Percentiles rank a stretch among this genome's conserved stretches.
These are phyloP conservation scores for Morphnarchus princeps DNA, from an alignment of 2,113 vertebrate species.

Conservation along the genomic window DNA sequence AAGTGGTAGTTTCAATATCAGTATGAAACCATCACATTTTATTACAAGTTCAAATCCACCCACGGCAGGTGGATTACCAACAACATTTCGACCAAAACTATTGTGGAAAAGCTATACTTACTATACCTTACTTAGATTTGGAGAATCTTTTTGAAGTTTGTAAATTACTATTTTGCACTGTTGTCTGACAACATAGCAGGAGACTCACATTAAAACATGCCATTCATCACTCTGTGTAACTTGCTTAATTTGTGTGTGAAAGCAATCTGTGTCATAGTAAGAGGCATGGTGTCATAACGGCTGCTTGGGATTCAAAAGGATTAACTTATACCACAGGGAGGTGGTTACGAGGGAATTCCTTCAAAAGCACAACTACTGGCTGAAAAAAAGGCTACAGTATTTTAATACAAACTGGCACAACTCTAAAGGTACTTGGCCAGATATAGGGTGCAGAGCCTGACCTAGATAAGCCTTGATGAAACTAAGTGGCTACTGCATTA, in stretches of 20 bases:
- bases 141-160: not conserved
- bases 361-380: not conserved
- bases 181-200: not conserved
- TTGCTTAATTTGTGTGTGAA: not conserved
- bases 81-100: not conserved
- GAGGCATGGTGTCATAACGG: not conserved
- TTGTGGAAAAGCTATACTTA: not conserved
- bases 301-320: not conserved
- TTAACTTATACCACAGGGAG: not conserved
- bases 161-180: not conserved
- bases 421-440: not conserved
- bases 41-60: not conserved
- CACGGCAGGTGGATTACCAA: not conserved
- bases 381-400: not conserved
- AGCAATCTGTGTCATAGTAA: not conserved
- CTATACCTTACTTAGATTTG: not conserved
- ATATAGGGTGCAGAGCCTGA: not conserved
- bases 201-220: not conserved
- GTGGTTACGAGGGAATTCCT: not conserved
- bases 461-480: not conserved
- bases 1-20: not conserved
- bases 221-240: not conserved
- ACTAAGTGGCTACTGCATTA: not conserved
- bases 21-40: not conserved
- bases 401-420: not conserved